Evolutionary conservation across 2,113 vertebrate genomes (phyloP).

Genomic region (Syrmaticus mikado): DNA sequence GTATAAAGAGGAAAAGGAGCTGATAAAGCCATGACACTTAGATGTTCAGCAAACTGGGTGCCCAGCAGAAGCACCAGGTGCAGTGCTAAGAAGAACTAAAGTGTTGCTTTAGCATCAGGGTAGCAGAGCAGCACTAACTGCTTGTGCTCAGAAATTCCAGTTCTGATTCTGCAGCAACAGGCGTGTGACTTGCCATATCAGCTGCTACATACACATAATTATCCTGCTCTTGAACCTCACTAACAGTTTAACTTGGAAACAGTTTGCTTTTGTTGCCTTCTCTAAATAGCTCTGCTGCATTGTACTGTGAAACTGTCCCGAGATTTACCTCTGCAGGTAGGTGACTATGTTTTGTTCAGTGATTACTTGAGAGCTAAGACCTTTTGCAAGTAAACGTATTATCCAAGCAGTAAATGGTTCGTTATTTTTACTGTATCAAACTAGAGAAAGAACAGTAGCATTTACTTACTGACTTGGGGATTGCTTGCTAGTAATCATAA

Average conservation of each 20-base stretch:
- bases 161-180: not conserved
- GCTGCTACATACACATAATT: not conserved
- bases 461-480: not conserved
- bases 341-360: not conserved
- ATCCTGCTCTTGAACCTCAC: not conserved
- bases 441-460: not conserved
- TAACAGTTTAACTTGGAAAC: not conserved
- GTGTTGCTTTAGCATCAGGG: not conserved
- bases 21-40: not conserved
- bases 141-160: not conserved
- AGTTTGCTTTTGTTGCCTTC: not conserved
- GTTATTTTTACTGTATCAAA: not conserved
- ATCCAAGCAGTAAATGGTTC: not conserved
- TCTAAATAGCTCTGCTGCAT: not conserved
- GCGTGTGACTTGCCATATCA: accelerated
- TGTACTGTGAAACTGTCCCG: not conserved
- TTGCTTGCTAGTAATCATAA: not conserved
- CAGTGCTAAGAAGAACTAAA: not conserved
- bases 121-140: not conserved
- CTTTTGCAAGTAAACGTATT: not conserved
- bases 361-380: not conserved
- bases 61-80: not conserved
- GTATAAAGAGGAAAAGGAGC: not conserved
- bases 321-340: not conserved
- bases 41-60: not conserved